phyloP scores from a whole-genome alignment of 2,888 invertebrate genomes.

The Bimastos eiseni region DNA sequence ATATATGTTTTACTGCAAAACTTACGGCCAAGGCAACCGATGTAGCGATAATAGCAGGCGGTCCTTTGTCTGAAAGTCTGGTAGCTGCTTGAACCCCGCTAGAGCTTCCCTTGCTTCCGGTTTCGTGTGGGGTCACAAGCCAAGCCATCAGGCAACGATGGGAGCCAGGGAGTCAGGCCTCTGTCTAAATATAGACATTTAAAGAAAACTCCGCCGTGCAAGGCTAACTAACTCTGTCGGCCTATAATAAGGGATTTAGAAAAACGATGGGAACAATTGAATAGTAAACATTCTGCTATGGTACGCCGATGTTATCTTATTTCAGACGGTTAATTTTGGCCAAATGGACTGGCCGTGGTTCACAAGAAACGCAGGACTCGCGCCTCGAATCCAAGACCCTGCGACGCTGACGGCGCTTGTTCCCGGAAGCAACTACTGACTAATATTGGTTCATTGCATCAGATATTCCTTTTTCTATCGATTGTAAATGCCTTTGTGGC shows the following conservation, averaged over 20 bases:
- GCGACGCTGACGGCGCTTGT: not conserved
- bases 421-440: not conserved
- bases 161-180: slow-evolving; percentile 13
- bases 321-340: not conserved
- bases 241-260: not conserved
- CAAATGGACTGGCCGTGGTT: not conserved
- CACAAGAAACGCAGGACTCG: not conserved
- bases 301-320: slow-evolving; percentile 13
- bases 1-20: not conserved
- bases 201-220: not conserved
- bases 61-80: not conserved
- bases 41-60: not conserved
- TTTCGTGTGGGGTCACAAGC: slow-evolving; percentile 6
- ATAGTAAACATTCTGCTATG: not conserved
- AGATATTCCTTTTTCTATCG: not conserved
- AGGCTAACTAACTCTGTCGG: not conserved
- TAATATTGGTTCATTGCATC: not conserved
- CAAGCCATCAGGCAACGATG: not conserved
- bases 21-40: not conserved
- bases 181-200: slow-evolving; percentile 20
- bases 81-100: not conserved
- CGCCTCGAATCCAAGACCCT: not conserved
- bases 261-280: not conserved
- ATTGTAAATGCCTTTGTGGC: not conserved
- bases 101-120: not conserved